Conservation (phyloP, 2,888 invertebrate genomes). For the Agrotis segetum region DNA sequence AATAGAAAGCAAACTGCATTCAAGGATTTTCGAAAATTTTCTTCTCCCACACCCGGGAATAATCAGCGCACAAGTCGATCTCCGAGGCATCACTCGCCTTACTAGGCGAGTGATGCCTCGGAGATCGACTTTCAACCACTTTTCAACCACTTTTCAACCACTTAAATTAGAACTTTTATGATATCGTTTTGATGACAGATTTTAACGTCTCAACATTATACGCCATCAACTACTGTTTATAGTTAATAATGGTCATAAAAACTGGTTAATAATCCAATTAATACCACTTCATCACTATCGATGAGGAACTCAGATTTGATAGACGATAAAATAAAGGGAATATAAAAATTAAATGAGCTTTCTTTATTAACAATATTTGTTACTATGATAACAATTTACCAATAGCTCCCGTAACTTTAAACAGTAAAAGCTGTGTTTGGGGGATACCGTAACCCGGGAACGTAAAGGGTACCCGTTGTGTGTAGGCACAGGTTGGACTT, state of each 20-base stretch:
- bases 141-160: too few relatives aligned
- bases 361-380: not conserved
- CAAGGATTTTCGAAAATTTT: too few relatives aligned
- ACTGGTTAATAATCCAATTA: not conserved
- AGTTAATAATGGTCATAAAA: constrained; percentile 13
- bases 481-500: too few relatives aligned
- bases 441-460: too few relatives aligned
- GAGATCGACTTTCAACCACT: too few relatives aligned
- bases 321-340: not conserved
- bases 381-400: not conserved
- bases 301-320: constrained; percentile 2
- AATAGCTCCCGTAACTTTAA: not conserved
- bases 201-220: not conserved
- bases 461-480: too few relatives aligned
- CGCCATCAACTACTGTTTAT: not conserved
- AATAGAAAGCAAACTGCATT: too few relatives aligned
- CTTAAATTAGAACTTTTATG: not conserved
- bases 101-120: too few relatives aligned
- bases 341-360: constrained; percentile 3
- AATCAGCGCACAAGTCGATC: too few relatives aligned
- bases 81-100: too few relatives aligned
- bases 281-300: not conserved
- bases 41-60: too few relatives aligned
- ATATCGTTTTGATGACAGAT: not conserved
- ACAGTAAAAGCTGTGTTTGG: not conserved